phyloP scores from a whole-genome alignment of 2,113 vertebrate genomes.

The Pseudolaguvia tuberculata region DNA sequence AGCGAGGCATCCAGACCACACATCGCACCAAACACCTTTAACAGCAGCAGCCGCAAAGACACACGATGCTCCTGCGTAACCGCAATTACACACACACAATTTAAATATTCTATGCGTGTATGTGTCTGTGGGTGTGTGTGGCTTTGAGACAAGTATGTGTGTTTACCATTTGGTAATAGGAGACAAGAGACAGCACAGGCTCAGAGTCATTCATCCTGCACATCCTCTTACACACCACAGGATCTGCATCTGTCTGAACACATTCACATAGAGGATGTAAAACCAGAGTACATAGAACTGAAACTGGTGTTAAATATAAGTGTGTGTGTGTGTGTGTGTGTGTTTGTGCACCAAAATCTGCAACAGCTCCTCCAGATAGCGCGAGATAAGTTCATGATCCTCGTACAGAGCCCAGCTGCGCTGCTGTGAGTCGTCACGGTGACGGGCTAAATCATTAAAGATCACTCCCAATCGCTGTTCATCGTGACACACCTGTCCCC shows the following conservation, averaged over 20 bases:
- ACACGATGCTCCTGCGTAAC: constrained; percentile 82
- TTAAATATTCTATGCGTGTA: background rate
- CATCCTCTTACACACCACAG: constrained; percentile 96
- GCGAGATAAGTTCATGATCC: constrained; percentile 70
- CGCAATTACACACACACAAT: constrained; percentile 5
- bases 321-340: background rate
- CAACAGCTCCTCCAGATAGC: constrained; percentile 75
- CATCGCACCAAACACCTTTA: constrained; percentile 98
- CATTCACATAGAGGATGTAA: background rate
- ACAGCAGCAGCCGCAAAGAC: constrained; percentile 81
- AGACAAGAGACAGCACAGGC: constrained; percentile 85
- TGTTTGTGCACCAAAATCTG: constrained; percentile 81
- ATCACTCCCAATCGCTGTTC: constrained; percentile 95
- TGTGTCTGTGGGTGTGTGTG: background rate
- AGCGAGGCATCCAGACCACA: constrained; percentile 85
- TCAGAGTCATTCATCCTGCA: constrained; percentile 85
- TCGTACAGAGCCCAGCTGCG: constrained; percentile 82
- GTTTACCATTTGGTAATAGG: constrained; percentile 96
- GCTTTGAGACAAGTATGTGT: too few species aligned
- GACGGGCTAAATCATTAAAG: constrained; percentile 84
- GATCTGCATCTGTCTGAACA: constrained; percentile 92
- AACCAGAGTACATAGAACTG: background rate
- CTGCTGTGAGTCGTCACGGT: constrained; percentile 92
- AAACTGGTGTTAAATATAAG: constrained; percentile 10
- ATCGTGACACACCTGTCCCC: constrained; percentile 90